Evolutionary conservation across 2,113 vertebrate species (phyloP).

Genomic region (Heloderma charlesbogerti): DNA sequence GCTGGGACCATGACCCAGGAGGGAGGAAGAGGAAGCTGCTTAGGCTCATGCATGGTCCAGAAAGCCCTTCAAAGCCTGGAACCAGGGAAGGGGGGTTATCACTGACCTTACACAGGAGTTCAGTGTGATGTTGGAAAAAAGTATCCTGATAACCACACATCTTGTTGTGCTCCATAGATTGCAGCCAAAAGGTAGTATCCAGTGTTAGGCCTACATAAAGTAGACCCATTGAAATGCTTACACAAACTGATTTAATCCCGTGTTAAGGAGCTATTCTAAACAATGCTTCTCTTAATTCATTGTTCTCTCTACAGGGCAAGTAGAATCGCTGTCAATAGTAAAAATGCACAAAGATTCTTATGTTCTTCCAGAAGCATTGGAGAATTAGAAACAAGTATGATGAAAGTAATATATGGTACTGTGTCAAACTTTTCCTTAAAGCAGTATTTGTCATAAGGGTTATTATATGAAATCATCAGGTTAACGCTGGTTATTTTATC

Average conservation of each 20-base stretch:
- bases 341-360: neutral
- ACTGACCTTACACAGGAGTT: neutral
- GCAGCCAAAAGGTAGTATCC: too few species aligned
- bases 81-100: neutral
- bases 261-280: neutral
- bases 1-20: neutral
- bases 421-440: neutral
- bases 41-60: neutral
- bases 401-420: neutral
- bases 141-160: too few species aligned
- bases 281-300: neutral
- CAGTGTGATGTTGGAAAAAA: neutral
- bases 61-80: neutral
- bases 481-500: neutral
- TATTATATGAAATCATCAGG: neutral
- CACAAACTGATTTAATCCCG: neutral
- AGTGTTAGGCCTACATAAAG: too few species aligned
- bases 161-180: too few species aligned
- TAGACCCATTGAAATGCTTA: too few species aligned
- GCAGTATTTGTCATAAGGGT: neutral
- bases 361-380: neutral
- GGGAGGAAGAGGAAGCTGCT: neutral
- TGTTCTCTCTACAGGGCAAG: neutral
- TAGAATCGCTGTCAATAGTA: neutral
- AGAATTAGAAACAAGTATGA: neutral